phyloP scores from a whole-genome alignment of 1,140 invertebrate genomes.

The Cydia amplana region DNA sequence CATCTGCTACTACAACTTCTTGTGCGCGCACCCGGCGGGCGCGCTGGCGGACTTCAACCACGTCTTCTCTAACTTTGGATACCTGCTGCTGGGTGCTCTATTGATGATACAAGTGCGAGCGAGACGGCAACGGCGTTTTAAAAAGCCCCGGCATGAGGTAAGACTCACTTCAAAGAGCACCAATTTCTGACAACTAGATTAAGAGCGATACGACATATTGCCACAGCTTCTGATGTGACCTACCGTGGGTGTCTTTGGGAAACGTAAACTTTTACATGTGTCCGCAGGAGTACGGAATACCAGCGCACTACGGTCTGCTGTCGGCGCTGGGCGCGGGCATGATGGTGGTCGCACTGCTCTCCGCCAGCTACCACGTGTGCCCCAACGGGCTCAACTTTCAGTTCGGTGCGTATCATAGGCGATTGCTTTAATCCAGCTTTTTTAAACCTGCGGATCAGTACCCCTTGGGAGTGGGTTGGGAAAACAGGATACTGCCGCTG shows the following conservation, averaged over 20 bases:
- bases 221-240: too few species aligned
- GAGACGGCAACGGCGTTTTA: conserved; percentile 55
- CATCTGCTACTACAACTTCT: conserved; percentile 96
- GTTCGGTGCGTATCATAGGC: conserved; percentile 84
- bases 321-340: conserved; percentile 94
- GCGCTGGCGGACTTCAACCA: conserved; percentile 91
- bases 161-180: too few species aligned
- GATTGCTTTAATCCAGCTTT: too few species aligned
- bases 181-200: too few species aligned
- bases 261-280: not conserved
- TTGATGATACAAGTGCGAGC: conserved; percentile 84
- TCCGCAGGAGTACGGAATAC: conserved; percentile 84
- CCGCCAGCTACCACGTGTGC: conserved; percentile 93
- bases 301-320: conserved; percentile 93
- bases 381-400: conserved; percentile 95
- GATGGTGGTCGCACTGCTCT: conserved; percentile 94
- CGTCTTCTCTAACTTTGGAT: conserved; percentile 93
- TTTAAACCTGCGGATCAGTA: too few species aligned
- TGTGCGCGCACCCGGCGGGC: conserved; percentile 90
- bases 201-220: too few species aligned
- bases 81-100: conserved; percentile 88
- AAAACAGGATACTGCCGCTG: too few species aligned
- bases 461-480: too few species aligned
- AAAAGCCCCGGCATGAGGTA: conserved; percentile 55
- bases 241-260: too few species aligned